A percentile compares a stretch with the other conserved stretches of the same genome.
Conservation (phyloP, 2,888 invertebrate species). For the Ennomos fuscantarius region DNA sequence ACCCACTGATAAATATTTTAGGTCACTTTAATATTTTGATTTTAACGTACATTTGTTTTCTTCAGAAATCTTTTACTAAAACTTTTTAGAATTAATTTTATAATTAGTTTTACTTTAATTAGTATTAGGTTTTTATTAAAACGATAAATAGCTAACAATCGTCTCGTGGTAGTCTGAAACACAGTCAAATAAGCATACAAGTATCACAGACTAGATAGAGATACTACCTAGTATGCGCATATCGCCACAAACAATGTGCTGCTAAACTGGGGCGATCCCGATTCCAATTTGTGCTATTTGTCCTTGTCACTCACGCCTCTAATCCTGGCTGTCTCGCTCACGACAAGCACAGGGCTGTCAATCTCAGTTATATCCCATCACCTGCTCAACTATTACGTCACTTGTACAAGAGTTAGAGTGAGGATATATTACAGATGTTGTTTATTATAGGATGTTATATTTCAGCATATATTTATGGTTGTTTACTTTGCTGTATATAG, state of each 20-base stretch:
- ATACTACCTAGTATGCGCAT: constrained; percentile 26
- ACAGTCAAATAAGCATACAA: constrained; percentile 49
- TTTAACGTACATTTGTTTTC: too few species aligned
- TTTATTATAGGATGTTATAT: too few species aligned
- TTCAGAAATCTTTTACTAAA: too few species aligned
- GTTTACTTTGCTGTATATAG: too few species aligned
- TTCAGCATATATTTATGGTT: too few species aligned
- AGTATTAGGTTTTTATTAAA: too few species aligned
- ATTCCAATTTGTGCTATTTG: constrained; percentile 48
- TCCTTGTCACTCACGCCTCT: constrained; percentile 64
- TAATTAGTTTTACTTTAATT: too few species aligned
- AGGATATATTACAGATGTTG: constrained; percentile 1
- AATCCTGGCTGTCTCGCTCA: constrained; percentile 55
- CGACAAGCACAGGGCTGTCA: constrained; percentile 48
- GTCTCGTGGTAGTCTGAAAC: constrained; percentile 64
- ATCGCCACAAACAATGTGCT: constrained; percentile 72
- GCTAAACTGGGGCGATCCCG: constrained; percentile 75
- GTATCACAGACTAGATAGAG: constrained; percentile 34
- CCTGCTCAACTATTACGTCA: constrained; percentile 27
- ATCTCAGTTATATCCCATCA: constrained; percentile 35
- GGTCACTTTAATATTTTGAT: too few species aligned
- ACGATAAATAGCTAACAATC: neutral
- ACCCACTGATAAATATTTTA: too few species aligned
- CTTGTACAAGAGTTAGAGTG: constrained; percentile 14
- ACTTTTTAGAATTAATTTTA: too few species aligned